Conservation (phyloP, 2,888 invertebrate species). For the Notodonta dromedarius region DNA sequence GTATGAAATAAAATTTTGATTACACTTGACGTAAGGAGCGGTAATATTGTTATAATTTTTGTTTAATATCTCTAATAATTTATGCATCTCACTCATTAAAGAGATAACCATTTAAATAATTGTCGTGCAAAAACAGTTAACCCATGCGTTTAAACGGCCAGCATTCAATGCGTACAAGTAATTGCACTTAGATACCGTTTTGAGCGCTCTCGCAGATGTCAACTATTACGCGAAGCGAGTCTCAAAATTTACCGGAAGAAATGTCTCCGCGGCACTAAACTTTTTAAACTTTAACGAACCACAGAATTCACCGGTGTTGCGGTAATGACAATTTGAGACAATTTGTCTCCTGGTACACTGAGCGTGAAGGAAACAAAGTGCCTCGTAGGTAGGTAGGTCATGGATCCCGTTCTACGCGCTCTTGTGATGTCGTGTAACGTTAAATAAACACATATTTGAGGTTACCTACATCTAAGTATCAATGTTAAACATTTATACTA, state of each 20-base stretch:
- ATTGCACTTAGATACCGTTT: conserved; percentile 50
- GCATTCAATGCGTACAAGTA: conserved; percentile 40
- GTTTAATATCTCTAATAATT: too few relatives aligned
- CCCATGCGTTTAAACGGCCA: conserved; percentile 18
- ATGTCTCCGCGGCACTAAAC: conserved; percentile 48
- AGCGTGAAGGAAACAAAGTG: conserved; percentile 31
- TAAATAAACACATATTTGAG: neutral
- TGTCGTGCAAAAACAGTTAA: conserved; percentile 17
- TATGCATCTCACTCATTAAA: conserved; percentile 9
- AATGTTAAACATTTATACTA: too few relatives aligned
- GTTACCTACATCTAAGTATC: too few relatives aligned
- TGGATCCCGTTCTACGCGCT: conserved; percentile 5
- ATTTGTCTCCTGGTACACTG: conserved; percentile 32
- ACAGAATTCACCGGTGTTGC: conserved; percentile 55
- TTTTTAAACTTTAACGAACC: conserved; percentile 57
- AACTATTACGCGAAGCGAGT: conserved; percentile 53
- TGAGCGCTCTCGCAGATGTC: conserved; percentile 35
- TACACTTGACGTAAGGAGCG: too few relatives aligned
- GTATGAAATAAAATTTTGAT: conserved; percentile 20
- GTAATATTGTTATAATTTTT: neutral
- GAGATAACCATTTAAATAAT: conserved; percentile 18
- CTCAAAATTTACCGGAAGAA: conserved; percentile 52
- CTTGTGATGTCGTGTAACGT: neutral
- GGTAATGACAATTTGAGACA: conserved; percentile 50
- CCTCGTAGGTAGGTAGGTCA: neutral